Conservation (phyloP, 2,113 vertebrate genomes). For the Rousettus leschenaultii region DNA sequence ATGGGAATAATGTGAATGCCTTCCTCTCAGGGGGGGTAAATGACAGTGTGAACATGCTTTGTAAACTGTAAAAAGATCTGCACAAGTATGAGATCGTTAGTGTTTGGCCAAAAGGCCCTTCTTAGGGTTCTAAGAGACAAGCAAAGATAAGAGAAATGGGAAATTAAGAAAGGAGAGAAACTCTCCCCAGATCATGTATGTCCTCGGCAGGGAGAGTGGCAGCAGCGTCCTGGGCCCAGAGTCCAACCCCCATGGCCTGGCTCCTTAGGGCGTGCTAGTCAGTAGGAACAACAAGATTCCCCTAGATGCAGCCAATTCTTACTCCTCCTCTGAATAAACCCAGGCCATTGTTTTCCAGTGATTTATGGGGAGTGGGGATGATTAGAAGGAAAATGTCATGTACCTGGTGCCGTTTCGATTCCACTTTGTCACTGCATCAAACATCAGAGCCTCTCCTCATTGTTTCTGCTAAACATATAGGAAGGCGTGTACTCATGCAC, state of each 20-base stretch:
- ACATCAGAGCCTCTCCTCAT: neutral
- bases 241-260: neutral
- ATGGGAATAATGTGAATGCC: neutral
- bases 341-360: neutral
- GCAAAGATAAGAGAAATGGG: neutral
- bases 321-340: neutral
- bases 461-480: neutral
- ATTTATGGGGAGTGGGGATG: neutral
- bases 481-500: neutral
- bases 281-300: neutral
- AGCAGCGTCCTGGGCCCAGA: neutral
- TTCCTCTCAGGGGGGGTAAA: neutral
- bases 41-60: neutral
- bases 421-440: neutral
- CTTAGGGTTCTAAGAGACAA: neutral
- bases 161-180: neutral
- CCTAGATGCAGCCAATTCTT: neutral
- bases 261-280: neutral
- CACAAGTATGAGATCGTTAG: neutral
- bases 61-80: neutral
- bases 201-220: neutral
- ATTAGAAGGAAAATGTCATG: neutral
- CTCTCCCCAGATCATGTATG: neutral
- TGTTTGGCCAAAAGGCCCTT: neutral
- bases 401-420: neutral